A percentile compares a stretch with the other conserved stretches of the same genome.
Evolutionary conservation across 1,140 invertebrate species (phyloP).

Genomic region (Drosophila santomea): DNA sequence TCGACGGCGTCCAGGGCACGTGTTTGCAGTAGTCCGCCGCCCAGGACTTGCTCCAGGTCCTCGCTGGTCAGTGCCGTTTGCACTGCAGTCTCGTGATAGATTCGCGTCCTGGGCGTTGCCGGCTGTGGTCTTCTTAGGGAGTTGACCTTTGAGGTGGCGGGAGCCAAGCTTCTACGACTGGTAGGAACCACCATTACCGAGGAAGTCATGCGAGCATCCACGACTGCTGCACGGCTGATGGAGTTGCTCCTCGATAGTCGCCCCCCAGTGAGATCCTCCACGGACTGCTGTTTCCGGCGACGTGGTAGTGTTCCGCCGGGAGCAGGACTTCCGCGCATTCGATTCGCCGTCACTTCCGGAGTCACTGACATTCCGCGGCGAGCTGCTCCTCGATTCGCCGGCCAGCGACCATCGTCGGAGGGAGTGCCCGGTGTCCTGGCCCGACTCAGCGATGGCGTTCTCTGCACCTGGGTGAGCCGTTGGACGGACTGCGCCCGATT

Average conservation of each 20-base stretch:
- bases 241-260: conserved; percentile 84
- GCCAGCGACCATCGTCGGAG: conserved; percentile 89
- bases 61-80: conserved; percentile 90
- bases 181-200: conserved; percentile 79
- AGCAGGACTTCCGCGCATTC: conserved; percentile 78
- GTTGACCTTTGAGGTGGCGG: conserved; percentile 74
- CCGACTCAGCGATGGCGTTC: conserved; percentile 86
- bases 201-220: conserved; percentile 83
- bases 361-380: conserved; percentile 58
- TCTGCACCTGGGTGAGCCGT: conserved; percentile 86
- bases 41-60: conserved; percentile 90
- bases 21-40: conserved; percentile 85
- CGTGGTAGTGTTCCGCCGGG: conserved; percentile 89
- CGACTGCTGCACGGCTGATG: conserved; percentile 72
- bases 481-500: conserved; percentile 85
- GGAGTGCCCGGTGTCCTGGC: conserved; percentile 88
- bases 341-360: conserved; percentile 74
- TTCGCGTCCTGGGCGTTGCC: conserved; percentile 86
- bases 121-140: conserved; percentile 67
- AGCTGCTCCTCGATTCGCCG: conserved; percentile 78
- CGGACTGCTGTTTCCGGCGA: conserved; percentile 87
- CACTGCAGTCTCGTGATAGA: conserved; percentile 91
- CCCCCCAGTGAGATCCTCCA: conserved; percentile 85
- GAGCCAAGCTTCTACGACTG: conserved; percentile 53
- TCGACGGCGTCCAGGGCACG: conserved; percentile 85